Evolutionary conservation across 2,888 invertebrate genomes (phyloP).

Genomic region (Escarpia spicata): DNA sequence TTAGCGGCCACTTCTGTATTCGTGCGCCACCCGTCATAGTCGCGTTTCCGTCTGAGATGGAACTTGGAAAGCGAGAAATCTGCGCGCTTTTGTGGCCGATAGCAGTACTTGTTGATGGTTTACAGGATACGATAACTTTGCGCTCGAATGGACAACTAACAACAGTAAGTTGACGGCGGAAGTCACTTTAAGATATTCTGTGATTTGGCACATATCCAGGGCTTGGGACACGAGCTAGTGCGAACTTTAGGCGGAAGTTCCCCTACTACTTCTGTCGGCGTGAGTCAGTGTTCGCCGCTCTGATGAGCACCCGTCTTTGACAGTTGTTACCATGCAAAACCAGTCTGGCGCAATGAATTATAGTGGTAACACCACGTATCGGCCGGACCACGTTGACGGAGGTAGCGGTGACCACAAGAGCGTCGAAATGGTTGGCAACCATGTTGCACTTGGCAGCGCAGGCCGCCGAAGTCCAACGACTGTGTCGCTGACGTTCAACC

Average conservation of each 20-base stretch:
- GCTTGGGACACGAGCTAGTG: constrained; percentile 12
- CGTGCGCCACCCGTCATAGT: constrained; percentile 6
- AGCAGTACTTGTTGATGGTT: not conserved
- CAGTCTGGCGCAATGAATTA: not conserved
- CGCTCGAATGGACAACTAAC: not conserved
- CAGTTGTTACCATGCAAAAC: constrained; percentile 16
- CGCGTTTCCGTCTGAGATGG: constrained; percentile 16
- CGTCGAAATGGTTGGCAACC: not conserved
- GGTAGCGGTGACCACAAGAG: not conserved
- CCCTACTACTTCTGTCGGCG: not conserved
- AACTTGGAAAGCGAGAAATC: constrained; percentile 13
- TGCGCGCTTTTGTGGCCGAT: not conserved
- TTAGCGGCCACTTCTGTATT: not conserved
- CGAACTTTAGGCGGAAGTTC: not conserved
- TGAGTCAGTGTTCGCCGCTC: constrained; percentile 12
- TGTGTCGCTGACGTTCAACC: not conserved
- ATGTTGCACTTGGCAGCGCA: not conserved
- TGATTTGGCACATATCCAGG: constrained; percentile 10
- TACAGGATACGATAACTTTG: not conserved
- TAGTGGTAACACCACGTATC: not conserved
- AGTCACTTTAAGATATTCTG: constrained; percentile 6
- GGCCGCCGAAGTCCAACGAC: not conserved
- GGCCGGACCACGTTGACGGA: not conserved
- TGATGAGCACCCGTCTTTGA: not conserved
- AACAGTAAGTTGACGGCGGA: not conserved